phyloP scores from a whole-genome alignment of 2,797 vertebrate genomes.

The Thunnus albacares region DNA sequence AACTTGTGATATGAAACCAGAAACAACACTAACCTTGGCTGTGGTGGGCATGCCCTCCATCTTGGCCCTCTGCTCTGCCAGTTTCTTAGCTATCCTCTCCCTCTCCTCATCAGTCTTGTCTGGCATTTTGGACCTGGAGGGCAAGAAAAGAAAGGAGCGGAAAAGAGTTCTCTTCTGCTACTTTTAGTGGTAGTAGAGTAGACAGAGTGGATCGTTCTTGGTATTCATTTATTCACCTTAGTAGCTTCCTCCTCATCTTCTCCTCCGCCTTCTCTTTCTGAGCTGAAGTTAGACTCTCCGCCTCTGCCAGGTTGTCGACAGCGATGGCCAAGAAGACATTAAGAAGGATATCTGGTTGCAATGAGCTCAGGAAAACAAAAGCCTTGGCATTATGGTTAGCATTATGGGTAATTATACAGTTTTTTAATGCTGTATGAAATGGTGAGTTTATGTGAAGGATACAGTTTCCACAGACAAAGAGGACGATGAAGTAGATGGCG shows the following conservation, averaged over 20 bases:
- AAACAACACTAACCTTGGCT: constrained; percentile 89
- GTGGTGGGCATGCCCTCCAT: constrained; percentile 95
- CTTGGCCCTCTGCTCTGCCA: constrained; percentile 93
- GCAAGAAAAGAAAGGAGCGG: constrained; percentile 10
- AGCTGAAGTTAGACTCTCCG: constrained; percentile 95
- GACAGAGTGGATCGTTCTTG: background rate
- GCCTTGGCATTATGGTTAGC: background rate
- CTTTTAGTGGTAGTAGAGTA: background rate
- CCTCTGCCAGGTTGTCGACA: constrained; percentile 96
- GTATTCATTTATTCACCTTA: constrained; percentile 80
- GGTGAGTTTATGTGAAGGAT: constrained; percentile 85
- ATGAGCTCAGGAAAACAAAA: constrained; percentile 74
- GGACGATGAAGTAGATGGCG: constrained; percentile 95
- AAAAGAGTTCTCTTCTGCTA: background rate
- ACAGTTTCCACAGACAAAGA: constrained; percentile 98
- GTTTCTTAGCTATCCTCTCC: constrained; percentile 90
- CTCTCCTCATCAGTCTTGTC: constrained; percentile 95
- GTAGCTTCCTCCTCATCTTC: constrained; percentile 90
- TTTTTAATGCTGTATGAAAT: background rate
- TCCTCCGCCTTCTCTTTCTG: constrained; percentile 97
- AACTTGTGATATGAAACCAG: constrained; percentile 9
- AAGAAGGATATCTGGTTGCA: constrained; percentile 92
- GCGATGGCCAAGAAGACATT: constrained; percentile 99
- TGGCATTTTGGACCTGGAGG: constrained; percentile 87
- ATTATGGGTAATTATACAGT: too few species aligned